phyloP scores from a whole-genome alignment of 2,113 vertebrate genomes.

The Eptesicus fuscus region DNA sequence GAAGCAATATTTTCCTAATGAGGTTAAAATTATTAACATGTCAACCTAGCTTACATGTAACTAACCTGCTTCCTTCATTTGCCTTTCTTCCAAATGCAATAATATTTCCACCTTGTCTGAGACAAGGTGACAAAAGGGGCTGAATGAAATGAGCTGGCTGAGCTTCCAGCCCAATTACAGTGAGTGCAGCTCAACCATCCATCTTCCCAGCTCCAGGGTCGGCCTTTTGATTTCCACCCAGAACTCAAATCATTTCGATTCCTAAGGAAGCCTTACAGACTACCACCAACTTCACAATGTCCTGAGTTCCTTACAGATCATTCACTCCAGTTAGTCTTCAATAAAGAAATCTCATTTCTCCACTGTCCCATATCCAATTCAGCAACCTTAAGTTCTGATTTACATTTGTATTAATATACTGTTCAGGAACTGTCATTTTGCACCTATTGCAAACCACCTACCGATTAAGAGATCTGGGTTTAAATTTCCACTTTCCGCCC shows the following conservation, averaged over 20 bases:
- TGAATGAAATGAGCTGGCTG: not conserved
- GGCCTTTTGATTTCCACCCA: not conserved
- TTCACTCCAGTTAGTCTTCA: not conserved
- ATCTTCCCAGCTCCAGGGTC: not conserved
- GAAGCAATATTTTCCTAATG: slow-evolving; percentile 4
- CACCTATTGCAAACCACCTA: not conserved
- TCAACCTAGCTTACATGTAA: not conserved
- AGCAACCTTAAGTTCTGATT: not conserved
- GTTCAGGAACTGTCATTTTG: not conserved
- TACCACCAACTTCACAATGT: not conserved
- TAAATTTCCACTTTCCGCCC: not conserved
- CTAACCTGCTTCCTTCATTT: not conserved
- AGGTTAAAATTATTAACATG: not conserved
- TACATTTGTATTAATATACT: not conserved
- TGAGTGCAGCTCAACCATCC: not conserved
- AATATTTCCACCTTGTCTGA: not conserved
- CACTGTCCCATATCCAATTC: not conserved
- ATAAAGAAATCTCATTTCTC: not conserved
- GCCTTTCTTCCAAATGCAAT: not conserved
- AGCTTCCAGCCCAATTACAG: not conserved
- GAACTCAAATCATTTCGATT: not conserved
- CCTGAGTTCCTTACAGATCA: not conserved
- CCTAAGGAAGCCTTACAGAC: not conserved
- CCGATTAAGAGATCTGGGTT: not conserved
- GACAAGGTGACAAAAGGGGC: not conserved